These are phyloP conservation scores for Chromis chromis DNA, from an alignment of 2,797 vertebrate species.

Conservation along the genomic window DNA sequence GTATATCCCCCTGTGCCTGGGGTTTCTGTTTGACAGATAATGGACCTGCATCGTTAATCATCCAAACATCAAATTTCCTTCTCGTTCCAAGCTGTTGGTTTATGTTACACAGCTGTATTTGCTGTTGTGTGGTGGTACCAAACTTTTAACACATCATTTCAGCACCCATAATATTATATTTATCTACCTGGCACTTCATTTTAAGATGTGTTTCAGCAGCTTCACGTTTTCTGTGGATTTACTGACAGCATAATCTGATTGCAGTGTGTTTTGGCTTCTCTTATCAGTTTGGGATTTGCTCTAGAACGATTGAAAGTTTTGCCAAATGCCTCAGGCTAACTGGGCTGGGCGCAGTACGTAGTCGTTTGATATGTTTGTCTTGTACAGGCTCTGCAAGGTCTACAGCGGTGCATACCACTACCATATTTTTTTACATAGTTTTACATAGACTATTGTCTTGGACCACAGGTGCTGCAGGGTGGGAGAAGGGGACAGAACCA, in stretches of 20 bases:
- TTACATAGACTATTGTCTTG: too few relatives aligned
- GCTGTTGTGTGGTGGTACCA: background rate
- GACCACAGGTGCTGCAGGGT: too few relatives aligned
- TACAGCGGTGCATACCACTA: too few relatives aligned
- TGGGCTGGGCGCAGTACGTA: background rate
- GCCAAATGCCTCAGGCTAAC: slow-evolving; percentile 50
- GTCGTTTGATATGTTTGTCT: too few relatives aligned
- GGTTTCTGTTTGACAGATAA: slow-evolving; percentile 24
- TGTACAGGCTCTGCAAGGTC: too few relatives aligned
- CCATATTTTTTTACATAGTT: too few relatives aligned
- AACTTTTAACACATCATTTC: background rate
- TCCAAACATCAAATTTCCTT: slow-evolving; percentile 20
- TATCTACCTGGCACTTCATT: slow-evolving; percentile 23
- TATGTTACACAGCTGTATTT: slow-evolving; percentile 1
- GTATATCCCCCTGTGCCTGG: slow-evolving; percentile 1
- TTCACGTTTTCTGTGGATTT: slow-evolving; percentile 25
- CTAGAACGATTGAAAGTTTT: slow-evolving; percentile 36
- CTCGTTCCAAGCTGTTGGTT: background rate
- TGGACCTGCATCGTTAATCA: slow-evolving; percentile 32
- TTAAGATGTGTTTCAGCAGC: slow-evolving; percentile 35
- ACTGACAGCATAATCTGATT: slow-evolving; percentile 24
- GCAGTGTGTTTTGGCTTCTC: slow-evolving; percentile 55
- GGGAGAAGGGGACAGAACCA: too few relatives aligned
- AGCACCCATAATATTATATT: slow-evolving; percentile 26
- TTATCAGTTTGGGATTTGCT: slow-evolving; percentile 51